Conservation (phyloP, 2,797 vertebrate species). For the Hemitrygon akajei region DNA sequence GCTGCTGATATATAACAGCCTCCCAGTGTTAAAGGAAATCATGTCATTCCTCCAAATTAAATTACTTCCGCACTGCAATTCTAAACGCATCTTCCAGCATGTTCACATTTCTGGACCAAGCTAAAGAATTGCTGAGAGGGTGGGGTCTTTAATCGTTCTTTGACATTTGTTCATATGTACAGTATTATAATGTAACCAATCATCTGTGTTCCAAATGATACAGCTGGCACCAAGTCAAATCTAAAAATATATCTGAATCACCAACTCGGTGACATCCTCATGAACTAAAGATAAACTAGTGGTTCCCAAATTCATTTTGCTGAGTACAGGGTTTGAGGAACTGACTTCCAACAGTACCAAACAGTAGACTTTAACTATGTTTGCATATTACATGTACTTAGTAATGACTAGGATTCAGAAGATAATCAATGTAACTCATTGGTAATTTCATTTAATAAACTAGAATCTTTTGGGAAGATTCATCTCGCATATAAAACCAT, state of each 20-base stretch:
- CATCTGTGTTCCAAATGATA: not conserved
- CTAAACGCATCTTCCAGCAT: no score
- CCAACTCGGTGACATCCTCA: not conserved
- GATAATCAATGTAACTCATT: not conserved
- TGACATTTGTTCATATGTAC: not conserved
- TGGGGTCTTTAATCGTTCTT: not conserved
- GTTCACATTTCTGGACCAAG: no score
- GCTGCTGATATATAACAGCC: no score
- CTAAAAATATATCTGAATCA: constrained; percentile 25
- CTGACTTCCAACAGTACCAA: no score
- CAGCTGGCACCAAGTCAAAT: constrained; percentile 3
- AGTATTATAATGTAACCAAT: not conserved
- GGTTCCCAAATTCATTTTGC: not conserved
- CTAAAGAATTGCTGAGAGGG: not conserved
- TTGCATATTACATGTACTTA: not conserved
- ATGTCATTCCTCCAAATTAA: no score
- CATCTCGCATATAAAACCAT: not conserved
- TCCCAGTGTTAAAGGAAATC: no score
- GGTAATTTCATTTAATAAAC: not conserved
- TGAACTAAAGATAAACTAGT: not conserved
- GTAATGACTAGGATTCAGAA: not conserved
- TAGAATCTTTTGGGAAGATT: not conserved
- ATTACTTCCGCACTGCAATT: no score
- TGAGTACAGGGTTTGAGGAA: no score
- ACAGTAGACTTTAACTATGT: not conserved